Conservation (phyloP, 2,113 vertebrate genomes). For the Strigops habroptila region DNA sequence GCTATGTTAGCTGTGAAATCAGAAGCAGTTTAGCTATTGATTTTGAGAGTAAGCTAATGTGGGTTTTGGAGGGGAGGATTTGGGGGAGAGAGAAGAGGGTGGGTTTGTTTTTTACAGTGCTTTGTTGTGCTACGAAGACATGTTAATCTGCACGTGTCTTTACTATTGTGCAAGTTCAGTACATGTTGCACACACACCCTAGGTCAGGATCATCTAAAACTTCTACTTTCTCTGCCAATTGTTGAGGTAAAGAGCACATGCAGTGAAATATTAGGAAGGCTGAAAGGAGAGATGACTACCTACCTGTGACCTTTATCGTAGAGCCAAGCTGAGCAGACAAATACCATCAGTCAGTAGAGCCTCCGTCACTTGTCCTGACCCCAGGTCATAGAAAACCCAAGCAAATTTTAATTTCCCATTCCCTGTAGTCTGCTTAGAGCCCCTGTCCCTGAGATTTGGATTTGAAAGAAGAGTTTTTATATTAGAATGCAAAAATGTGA, state of each 20-base stretch:
- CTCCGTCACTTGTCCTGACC: background rate
- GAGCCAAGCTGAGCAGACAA: background rate
- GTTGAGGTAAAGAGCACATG: accelerated
- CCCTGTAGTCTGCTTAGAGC: background rate
- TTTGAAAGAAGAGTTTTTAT: background rate
- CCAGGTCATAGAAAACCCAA: background rate
- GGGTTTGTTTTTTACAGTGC: background rate
- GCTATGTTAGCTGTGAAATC: background rate
- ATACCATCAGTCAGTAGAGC: background rate
- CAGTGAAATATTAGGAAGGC: background rate
- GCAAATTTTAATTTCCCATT: background rate
- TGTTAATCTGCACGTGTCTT: background rate
- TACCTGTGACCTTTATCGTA: background rate
- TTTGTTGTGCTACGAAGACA: background rate
- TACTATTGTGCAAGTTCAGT: background rate
- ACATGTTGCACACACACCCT: background rate
- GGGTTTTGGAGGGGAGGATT: background rate
- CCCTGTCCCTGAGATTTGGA: background rate
- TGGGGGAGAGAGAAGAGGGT: background rate
- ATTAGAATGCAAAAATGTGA: background rate
- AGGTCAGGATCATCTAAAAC: background rate
- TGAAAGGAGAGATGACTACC: background rate
- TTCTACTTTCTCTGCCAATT: background rate
- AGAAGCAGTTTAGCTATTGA: background rate
- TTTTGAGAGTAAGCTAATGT: background rate